Evolutionary conservation across 1,140 invertebrate genomes (phyloP).

Genomic region (Asbolus verrucosus): DNA sequence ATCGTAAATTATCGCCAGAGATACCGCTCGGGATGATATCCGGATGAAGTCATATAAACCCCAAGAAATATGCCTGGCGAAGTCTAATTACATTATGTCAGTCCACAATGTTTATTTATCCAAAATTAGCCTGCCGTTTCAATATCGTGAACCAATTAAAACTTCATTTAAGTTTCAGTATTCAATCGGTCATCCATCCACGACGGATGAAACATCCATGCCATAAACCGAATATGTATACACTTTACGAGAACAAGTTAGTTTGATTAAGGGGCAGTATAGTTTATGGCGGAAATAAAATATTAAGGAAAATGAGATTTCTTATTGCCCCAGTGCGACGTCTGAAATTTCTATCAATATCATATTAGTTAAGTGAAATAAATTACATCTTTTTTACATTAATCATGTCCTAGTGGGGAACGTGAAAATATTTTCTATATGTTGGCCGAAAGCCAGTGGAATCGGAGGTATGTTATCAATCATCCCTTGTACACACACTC

Average conservation of each 20-base stretch:
- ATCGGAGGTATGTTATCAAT: conserved; percentile 54
- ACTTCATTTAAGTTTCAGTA: conserved; percentile 40
- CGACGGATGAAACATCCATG: not conserved
- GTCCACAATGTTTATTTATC: conserved; percentile 2
- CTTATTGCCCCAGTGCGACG: conserved; percentile 1
- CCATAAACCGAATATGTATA: not conserved
- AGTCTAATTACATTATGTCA: conserved; percentile 29
- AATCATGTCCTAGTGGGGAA: conserved; percentile 28
- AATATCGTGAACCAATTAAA: conserved; percentile 41
- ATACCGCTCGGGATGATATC: too few relatives aligned
- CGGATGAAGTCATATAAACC: conserved; percentile 6
- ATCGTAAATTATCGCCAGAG: too few relatives aligned
- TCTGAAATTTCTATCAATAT: conserved; percentile 24
- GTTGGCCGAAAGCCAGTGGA: conserved; percentile 50
- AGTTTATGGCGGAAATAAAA: not conserved
- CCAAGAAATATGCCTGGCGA: not conserved
- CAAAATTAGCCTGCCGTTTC: conserved; percentile 19
- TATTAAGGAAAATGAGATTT: conserved; percentile 21
- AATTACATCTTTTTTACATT: conserved; percentile 42
- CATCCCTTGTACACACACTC: conserved; percentile 47
- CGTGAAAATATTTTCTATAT: conserved; percentile 40
- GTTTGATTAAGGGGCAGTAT: conserved; percentile 9
- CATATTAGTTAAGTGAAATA: conserved; percentile 35
- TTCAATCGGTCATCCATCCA: conserved; percentile 30
- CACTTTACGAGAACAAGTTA: conserved; percentile 15